Base-by-base conservation (phyloP, 2,888 invertebrate genomes). In the Limenitis camilla region DNA sequence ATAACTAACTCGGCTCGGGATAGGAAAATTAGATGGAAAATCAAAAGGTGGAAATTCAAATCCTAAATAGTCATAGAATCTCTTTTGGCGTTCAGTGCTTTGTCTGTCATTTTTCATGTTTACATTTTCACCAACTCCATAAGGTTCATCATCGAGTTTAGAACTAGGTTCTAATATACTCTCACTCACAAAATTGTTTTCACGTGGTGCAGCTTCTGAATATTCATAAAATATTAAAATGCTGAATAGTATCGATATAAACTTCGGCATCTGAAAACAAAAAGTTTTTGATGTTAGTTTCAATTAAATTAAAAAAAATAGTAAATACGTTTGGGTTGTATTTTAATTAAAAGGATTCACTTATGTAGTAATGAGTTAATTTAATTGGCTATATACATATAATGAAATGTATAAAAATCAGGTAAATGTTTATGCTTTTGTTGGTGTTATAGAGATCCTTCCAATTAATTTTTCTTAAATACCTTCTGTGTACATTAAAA, bases 181-280 rank as follows among this genome's bases (percentile, higher is more conserved):
- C 19, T 39, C 38, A 40, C 42, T 56, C 64, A 65, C 31, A 62
- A 62, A 57, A 65, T 64, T 51, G 61, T 43, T 59, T 41, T 73
- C 70, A 52, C 64, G 74, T 10, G 82, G 81, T 40, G 78, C 78
- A 32, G 77, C 76, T 38, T 61, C 59, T 33, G 70, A 72, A 57
- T 61, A 65, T 52, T 66, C 58, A 63, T 75, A 72, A 38, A 74
- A 59, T 51, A 74, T 56, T 53, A 80, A 60, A 52, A 76, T 54
- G 50, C 68, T 68, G 53, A 77, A 53, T 46, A 76, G 30, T 10
- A 72, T 30, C 29, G 62, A 59, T 27, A 60, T 56, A 44, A 66
- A 35, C 55, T 49, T 64, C 64, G 64, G 68, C 84, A 85, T 85
- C 85, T 86, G 84, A 50, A 84, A 85, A 56, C 44, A 7, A 40